Evolutionary conservation across 1,140 invertebrate genomes (phyloP), one percentile per base, ranked within the genome.

Genomic region (Phthorimaea operculella): DNA sequence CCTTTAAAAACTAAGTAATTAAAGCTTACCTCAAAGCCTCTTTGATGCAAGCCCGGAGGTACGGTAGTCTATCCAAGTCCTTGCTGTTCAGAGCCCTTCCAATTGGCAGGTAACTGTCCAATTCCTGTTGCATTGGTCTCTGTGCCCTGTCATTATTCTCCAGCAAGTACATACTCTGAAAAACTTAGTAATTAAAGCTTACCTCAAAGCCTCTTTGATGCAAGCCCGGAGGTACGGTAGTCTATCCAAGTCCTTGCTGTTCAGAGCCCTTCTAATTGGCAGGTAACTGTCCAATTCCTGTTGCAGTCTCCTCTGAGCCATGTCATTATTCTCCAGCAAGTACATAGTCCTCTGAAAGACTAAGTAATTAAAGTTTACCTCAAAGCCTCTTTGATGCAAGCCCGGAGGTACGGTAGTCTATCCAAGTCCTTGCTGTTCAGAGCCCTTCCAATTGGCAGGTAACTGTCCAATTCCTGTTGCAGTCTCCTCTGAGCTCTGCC

Each of bases 151-250:
- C 77, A 36, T 86, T 87, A 57, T 89, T 88, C 8, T 93, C 91
- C 54, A 96, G 75, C 74, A 94, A 90, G 82, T 95, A 34, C 33
- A 34, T 34, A 34, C 6, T n/a, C 6, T 7, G 33, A 34, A 11
- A 34, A 34, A 6, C 11, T 34, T 34, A 34, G 11, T 7, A 34
- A 11, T 34, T 36, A 14, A 33, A 57, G 56, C 60, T 63, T 81
- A 95, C 94, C 94, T 90, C 62, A 97, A 88, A 4, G 93, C 92
- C n/a, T n/a, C n/a, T n/a, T 96, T 96, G 9, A 98, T 90, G 72
- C 93, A 96, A 4, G 95, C 94, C 77, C 93, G 92, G 21, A 97
- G 84, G 72, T 95, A n/a, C 11, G 89, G 89, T 68, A 96, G 83
- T 60, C 90, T 87, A 51, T 93, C 91, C 33, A 96, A 83, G 56